Percentiles rank a stretch among this genome's conserved stretches.
Evolutionary conservation across 2,113 vertebrate species (phyloP).

Genomic region (Tenrec ecaudatus): DNA sequence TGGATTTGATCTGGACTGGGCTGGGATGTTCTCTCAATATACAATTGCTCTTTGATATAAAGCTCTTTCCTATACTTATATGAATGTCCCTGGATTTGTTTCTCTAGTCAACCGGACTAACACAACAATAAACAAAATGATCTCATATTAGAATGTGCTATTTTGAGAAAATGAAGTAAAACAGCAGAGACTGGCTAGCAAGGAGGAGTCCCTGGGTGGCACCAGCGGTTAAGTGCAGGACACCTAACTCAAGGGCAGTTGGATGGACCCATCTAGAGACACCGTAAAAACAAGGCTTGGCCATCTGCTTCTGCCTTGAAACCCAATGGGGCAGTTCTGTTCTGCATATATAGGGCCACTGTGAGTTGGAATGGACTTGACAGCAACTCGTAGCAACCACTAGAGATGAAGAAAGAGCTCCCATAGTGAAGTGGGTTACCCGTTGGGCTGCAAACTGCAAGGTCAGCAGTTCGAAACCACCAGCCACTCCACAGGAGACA

Average conservation of each 20-base stretch:
- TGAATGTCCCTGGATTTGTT: too few relatives aligned
- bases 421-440: too few relatives aligned
- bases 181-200: neutral
- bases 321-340: neutral
- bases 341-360: neutral
- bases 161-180: slow-evolving; percentile 42
- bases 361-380: neutral
- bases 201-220: neutral
- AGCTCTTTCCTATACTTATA: too few relatives aligned
- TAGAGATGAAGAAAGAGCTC: too few relatives aligned
- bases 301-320: neutral
- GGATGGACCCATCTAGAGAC: neutral
- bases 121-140: neutral
- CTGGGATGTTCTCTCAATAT: too few relatives aligned
- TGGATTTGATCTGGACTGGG: too few relatives aligned
- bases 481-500: too few relatives aligned
- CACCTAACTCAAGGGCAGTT: neutral
- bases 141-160: neutral
- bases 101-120: too few relatives aligned
- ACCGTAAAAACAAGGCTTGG: neutral
- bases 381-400: neutral
- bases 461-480: too few relatives aligned
- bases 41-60: too few relatives aligned
- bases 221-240: neutral
- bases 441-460: too few relatives aligned